A percentile compares a stretch with the other conserved stretches of the same genome.
Conservation (phyloP, 2,113 vertebrate genomes). For the Corythornis madagascariensis region DNA sequence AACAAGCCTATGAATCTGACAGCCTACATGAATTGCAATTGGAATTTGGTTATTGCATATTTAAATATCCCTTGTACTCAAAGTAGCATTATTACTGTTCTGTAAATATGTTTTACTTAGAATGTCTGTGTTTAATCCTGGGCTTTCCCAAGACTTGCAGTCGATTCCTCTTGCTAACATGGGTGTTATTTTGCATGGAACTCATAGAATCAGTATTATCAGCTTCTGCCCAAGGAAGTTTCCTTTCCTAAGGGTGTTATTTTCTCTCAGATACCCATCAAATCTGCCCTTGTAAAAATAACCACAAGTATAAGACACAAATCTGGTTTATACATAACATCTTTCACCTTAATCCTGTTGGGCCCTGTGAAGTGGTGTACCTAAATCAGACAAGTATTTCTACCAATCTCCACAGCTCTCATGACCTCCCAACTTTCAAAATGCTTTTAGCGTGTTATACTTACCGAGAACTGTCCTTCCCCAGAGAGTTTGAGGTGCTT, state of each 20-base stretch:
- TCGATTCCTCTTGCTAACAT: too few species aligned
- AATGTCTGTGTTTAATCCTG: too few species aligned
- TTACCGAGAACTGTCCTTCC: not conserved
- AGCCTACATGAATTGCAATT: too few species aligned
- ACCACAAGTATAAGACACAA: accelerated
- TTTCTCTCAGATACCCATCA: not conserved
- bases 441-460: not conserved
- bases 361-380: not conserved
- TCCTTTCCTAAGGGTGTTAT: not conserved
- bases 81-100: too few species aligned
- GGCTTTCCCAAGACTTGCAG: too few species aligned
- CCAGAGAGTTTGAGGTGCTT: not conserved
- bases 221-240: not conserved
- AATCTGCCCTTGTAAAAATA: not conserved
- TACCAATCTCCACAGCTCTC: not conserved
- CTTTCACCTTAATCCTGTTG: not conserved
- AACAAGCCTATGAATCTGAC: not conserved
- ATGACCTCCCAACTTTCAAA: not conserved
- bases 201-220: not conserved
- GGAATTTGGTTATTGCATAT: too few species aligned
- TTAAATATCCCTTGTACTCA: too few species aligned
- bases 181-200: too few species aligned
- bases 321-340: not conserved
- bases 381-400: not conserved
- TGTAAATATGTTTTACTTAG: too few species aligned